Evolutionary conservation across 2,797 vertebrate species (phyloP), one percentile per base, ranked within the genome.

Genomic region (Brachymystax lenok): DNA sequence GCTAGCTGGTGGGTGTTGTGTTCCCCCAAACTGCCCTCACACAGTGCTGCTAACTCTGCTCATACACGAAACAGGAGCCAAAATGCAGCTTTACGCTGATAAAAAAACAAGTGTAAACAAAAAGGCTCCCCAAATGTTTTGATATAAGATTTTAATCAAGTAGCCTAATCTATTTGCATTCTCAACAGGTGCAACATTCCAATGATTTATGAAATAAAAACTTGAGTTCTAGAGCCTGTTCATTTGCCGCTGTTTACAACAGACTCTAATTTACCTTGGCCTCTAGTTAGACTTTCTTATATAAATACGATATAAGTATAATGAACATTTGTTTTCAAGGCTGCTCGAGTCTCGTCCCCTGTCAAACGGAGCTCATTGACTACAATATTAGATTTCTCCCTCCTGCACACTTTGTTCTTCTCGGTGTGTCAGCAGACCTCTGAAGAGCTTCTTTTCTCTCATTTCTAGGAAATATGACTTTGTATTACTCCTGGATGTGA

Each of bases 231-330:
- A 75, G 82, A 56, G 80, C 85, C 80, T 79, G 80, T 87, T 89
- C 79, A 85, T 88, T 88, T 76, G 82, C 86, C 77, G 78, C 69
- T 1, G 35, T 82, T 76, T 80, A 24, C 83, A 89, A 87, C 76
- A 61, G 81, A 81, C 84, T 83, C 84, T 91, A 88, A 90, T 90
- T 90, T 85, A 84, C 85, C 80, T 83, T 87, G 85, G 87, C 84
- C 84, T 88, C 84, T 75, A 85, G 74, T 88, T 86, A 87, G 83
- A 83, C 89, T 84, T 90, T 86, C 89, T 90, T 89, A 84, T 88
- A 82, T 85, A 88, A 91, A 90, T 85, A 80, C 81, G 87, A 90
- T 91, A 87, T n/a, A n/a, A n/a, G 88, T 89, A 88, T 86, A 89
- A 90, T 82, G 83, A 85, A 89, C 84, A 88, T 84, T 80, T 83